These are phyloP conservation scores for Amniataba percoides DNA, from an alignment of 2,797 vertebrate genomes.

Conservation along the genomic window DNA sequence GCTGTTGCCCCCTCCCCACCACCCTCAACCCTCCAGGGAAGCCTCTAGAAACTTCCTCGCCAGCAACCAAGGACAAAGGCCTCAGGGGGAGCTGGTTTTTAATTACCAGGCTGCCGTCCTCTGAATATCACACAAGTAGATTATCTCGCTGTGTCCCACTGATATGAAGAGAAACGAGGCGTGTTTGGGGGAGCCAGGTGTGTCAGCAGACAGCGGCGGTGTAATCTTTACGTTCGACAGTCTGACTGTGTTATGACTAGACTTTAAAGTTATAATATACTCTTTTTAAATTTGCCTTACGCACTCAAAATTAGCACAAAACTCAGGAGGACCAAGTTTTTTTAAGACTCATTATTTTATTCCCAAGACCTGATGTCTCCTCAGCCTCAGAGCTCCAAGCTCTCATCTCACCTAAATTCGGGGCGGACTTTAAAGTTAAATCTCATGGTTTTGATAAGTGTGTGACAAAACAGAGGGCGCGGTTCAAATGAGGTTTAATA, in stretches of 20 bases:
- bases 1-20: slow-evolving; percentile 68
- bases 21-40: slow-evolving; percentile 72
- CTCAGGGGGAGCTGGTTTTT: slow-evolving; percentile 71
- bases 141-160: slow-evolving; percentile 47
- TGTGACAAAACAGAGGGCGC: not conserved
- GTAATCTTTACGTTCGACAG: slow-evolving; percentile 8
- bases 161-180: slow-evolving; percentile 55
- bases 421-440: not conserved
- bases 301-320: not conserved
- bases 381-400: not conserved
- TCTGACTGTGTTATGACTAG: slow-evolving; percentile 17
- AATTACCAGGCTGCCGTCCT: slow-evolving; percentile 73
- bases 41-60: slow-evolving; percentile 68
- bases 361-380: not conserved
- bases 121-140: slow-evolving; percentile 70
- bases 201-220: slow-evolving; percentile 13
- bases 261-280: slow-evolving; percentile 15
- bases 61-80: slow-evolving; percentile 76
- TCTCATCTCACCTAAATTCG: not conserved
- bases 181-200: slow-evolving; percentile 46
- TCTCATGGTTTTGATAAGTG: not conserved
- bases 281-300: slow-evolving; percentile 5
- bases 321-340: not conserved
- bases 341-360: not conserved
- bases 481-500: not conserved